Percentiles rank a stretch among this genome's conserved stretches.
These are phyloP conservation scores for Nannobrachium achirus DNA, from an alignment of 2,113 vertebrate species.

Conservation along the genomic window DNA sequence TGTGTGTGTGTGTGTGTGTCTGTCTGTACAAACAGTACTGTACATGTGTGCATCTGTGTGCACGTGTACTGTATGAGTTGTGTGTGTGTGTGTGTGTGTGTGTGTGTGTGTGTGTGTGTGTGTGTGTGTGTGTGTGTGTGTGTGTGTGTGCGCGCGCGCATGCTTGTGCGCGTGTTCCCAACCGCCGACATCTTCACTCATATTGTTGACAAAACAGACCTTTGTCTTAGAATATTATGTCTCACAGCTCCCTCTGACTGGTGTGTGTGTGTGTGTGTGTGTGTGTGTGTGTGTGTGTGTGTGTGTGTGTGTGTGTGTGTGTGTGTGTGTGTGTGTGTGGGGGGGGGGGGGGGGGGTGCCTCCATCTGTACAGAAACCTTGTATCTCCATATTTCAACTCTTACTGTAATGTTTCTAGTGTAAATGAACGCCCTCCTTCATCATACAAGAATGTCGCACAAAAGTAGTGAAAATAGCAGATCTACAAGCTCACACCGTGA, in stretches of 20 bases:
- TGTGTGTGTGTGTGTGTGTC: slow-evolving; percentile 5
- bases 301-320: not conserved
- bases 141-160: slow-evolving; percentile 11
- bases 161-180: not conserved
- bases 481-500: too few relatives aligned
- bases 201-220: slow-evolving; percentile 17
- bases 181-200: slow-evolving; percentile 26
- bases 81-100: slow-evolving; percentile 17
- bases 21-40: too few relatives aligned
- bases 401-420: too few relatives aligned
- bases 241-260: not conserved
- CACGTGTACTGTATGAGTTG: too few relatives aligned
- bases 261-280: slow-evolving; percentile 13
- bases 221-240: slow-evolving; percentile 44
- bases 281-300: slow-evolving; percentile 19
- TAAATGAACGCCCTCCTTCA: too few relatives aligned
- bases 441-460: too few relatives aligned
- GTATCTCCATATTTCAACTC: too few relatives aligned
- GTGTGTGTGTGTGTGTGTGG: not conserved
- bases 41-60: slow-evolving; percentile 20
- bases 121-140: slow-evolving; percentile 27
- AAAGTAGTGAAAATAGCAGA: too few relatives aligned
- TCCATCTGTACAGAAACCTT: too few relatives aligned
- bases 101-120: not conserved
- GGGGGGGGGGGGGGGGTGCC: not conserved